phyloP scores from a whole-genome alignment of 2,797 vertebrate genomes.

The Sebastes wilsoni region DNA sequence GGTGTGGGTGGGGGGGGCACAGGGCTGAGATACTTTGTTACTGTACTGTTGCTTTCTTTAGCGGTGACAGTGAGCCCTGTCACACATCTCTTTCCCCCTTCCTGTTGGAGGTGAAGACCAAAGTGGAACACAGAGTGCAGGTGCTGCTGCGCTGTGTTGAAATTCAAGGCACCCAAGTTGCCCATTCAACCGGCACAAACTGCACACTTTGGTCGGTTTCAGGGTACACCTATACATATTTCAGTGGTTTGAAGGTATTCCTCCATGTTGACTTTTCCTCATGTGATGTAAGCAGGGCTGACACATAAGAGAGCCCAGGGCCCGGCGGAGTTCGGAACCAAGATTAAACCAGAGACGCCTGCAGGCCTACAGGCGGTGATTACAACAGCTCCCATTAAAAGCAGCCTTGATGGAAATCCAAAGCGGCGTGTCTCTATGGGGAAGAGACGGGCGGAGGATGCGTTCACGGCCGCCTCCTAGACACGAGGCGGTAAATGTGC shows the following conservation, averaged over 20 bases:
- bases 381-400: conserved; percentile 68
- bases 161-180: conserved; percentile 57
- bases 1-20: neutral
- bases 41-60: conserved; percentile 47
- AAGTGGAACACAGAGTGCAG: conserved; percentile 36
- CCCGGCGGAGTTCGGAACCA: conserved; percentile 61
- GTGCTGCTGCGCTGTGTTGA: conserved; percentile 33
- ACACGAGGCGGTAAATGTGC: conserved; percentile 48
- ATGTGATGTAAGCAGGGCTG: conserved; percentile 68
- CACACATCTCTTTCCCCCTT: conserved; percentile 36
- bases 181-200: conserved; percentile 47
- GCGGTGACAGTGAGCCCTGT: conserved; percentile 52
- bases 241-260: conserved; percentile 64
- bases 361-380: conserved; percentile 66
- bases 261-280: conserved; percentile 32
- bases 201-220: conserved; percentile 46
- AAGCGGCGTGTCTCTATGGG: conserved; percentile 43
- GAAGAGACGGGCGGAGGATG: conserved; percentile 36
- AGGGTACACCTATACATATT: conserved; percentile 62
- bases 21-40: conserved; percentile 54
- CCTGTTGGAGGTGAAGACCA: conserved; percentile 49
- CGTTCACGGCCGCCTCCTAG: conserved; percentile 33
- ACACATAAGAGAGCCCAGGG: conserved; percentile 60
- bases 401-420: conserved; percentile 63
- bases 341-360: conserved; percentile 71